Conservation (phyloP, 2,113 vertebrate species). For the Sula dactylatra region DNA sequence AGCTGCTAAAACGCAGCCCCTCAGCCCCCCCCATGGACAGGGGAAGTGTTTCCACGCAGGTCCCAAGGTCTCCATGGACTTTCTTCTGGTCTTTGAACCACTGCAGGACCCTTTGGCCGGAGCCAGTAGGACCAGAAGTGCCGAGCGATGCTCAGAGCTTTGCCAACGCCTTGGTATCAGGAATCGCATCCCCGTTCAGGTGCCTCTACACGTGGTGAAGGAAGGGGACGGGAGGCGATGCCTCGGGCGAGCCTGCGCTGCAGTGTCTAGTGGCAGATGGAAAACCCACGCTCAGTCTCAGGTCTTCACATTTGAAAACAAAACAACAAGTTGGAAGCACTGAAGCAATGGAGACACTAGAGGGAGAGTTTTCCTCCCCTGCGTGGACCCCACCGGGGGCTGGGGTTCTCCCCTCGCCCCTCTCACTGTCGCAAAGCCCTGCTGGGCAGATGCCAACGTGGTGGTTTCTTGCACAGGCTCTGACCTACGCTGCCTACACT, state of each 20-base stretch:
- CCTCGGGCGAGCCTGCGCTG: constrained; percentile 42
- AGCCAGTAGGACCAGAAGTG: constrained; percentile 15
- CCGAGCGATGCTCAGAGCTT: constrained; percentile 6
- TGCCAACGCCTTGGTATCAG: constrained; percentile 63
- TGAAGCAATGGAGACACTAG: not conserved
- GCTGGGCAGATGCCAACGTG: not conserved
- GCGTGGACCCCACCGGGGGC: not conserved
- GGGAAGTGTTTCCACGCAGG: constrained; percentile 36
- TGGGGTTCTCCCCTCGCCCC: not conserved
- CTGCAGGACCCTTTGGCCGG: constrained; percentile 5
- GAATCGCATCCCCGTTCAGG: constrained; percentile 69
- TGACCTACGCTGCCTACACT: not conserved
- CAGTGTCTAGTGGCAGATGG: constrained; percentile 24
- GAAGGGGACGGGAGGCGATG: constrained; percentile 43
- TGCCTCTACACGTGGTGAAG: constrained; percentile 68
- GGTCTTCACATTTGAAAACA: constrained; percentile 70
- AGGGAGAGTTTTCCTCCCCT: not conserved
- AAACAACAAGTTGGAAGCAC: constrained; percentile 24
- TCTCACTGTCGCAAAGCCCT: not conserved
- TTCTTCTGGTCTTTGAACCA: constrained; percentile 7
- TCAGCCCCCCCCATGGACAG: not conserved
- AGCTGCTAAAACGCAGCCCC: constrained; percentile 79
- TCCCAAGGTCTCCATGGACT: constrained; percentile 52
- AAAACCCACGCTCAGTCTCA: constrained; percentile 77
- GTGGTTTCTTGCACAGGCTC: not conserved